Evolutionary conservation across 2,113 vertebrate genomes (phyloP).

Genomic region (Actenoides lindsayi): DNA sequence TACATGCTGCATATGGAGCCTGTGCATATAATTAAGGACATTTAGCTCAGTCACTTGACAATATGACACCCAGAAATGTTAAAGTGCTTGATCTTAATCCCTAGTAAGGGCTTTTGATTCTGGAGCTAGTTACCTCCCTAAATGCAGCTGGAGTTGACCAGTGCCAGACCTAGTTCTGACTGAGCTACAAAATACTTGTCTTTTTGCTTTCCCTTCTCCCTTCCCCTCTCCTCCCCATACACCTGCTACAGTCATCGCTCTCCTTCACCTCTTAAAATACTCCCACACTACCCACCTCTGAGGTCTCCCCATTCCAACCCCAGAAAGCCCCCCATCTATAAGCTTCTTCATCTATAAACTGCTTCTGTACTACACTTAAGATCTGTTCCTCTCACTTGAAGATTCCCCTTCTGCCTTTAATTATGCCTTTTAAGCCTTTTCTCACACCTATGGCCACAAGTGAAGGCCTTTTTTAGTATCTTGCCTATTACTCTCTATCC

Average conservation of each 20-base stretch:
- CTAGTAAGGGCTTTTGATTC: background rate
- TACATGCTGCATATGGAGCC: background rate
- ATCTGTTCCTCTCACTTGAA: background rate
- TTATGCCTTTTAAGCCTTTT: background rate
- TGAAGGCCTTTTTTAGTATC: background rate
- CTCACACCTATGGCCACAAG: background rate
- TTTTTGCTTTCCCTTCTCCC: background rate
- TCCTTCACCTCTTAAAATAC: background rate
- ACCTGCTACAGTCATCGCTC: too few relatives aligned
- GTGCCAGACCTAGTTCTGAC: fast-evolving
- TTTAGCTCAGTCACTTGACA: background rate
- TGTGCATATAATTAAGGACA: background rate
- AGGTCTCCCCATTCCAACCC: background rate
- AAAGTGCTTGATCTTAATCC: background rate
- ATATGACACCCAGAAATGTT: background rate
- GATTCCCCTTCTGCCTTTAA: background rate
- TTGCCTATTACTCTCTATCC: background rate
- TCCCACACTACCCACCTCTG: background rate
- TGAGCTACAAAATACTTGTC: background rate
- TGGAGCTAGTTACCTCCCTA: background rate
- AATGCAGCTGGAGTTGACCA: background rate
- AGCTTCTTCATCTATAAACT: background rate
- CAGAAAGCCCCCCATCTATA: fast-evolving
- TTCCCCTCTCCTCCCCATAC: background rate
- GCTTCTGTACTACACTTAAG: background rate